These are phyloP conservation scores for Butorides virescens DNA, from an alignment of 2,113 vertebrate species.

Conservation along the genomic window DNA sequence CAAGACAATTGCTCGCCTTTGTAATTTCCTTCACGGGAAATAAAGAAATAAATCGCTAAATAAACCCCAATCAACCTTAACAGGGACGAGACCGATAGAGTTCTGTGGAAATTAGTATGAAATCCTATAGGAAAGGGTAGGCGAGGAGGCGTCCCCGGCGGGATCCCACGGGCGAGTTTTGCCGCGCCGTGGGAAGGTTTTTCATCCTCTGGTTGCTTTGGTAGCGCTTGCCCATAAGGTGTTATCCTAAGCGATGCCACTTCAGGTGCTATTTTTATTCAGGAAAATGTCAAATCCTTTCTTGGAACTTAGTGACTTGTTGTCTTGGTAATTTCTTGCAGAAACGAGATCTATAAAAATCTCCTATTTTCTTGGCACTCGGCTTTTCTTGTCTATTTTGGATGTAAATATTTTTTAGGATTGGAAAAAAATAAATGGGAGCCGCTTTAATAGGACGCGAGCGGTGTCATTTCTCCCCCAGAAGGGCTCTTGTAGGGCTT, in stretches of 20 bases:
- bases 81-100: not conserved
- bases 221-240: slow-evolving; percentile 15
- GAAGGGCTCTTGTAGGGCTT: not conserved
- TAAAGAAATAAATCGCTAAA: not conserved
- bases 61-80: not conserved
- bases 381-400: slow-evolving; percentile 13
- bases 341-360: slow-evolving; percentile 35
- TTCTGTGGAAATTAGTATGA: not conserved
- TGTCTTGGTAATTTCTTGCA: slow-evolving; percentile 36
- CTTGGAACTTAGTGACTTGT: slow-evolving; percentile 46
- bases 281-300: slow-evolving; percentile 53
- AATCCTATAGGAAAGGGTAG: not conserved
- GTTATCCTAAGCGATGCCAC: slow-evolving; percentile 22
- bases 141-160: not conserved
- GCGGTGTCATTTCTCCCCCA: not conserved
- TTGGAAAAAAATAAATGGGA: not conserved
- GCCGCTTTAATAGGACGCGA: not conserved
- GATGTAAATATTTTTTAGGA: slow-evolving; percentile 28
- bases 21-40: not conserved
- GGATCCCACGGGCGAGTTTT: not conserved
- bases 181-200: not conserved
- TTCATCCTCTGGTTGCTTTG: not conserved
- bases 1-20: not conserved
- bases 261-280: slow-evolving; percentile 66
- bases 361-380: slow-evolving; percentile 7